Evolutionary conservation across 2,797 vertebrate species (phyloP), one percentile per base, ranked within the genome.

Genomic region (Kryptopterus vitreolus): DNA sequence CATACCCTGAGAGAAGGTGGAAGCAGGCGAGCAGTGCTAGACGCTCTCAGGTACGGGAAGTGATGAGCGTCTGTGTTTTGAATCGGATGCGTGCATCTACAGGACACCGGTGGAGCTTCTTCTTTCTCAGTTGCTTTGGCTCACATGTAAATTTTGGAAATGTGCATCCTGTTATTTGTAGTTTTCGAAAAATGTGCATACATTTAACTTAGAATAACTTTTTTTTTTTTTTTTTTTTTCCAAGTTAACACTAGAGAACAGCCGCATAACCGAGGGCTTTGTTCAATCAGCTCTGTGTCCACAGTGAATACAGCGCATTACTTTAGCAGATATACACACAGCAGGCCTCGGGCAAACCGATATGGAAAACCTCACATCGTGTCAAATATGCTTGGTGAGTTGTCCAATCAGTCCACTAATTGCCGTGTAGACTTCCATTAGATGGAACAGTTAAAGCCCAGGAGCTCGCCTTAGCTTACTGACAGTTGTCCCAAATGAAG

Each of bases 351-450:
- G 55, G 72, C 72, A 59, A n/a, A 59, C 53, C 26, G n/a, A 43
- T 29, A 16, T 43, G 55, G 35, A 20, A 46, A 43, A 43, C n/a
- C 46, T 26, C 9, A 12, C 22, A 43, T 26, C 55, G 26, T 43
- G 53, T 74, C 71, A 73, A 38, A 74, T 35, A 57, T 55, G 33
- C 33, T 59, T 26, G 31, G 65, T 4, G 38, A 68, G 65, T 48
- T 26, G 66, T 75, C 22, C 35, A 29, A 22, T 75, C 57, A 75
- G 72, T 59, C 18, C 55, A 46, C 55, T 43, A 43, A 75, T 70
- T 70, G 20, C 66, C 4, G 15, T 18, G 46, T 50, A 70, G 43
- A 50, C 66, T 50, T 70, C 16, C 15, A 29, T 2, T 70, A 20
- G 8, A 26, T 58, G 71, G 18, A 24, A 33, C n/a, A 18, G 72